phyloP scores from a whole-genome alignment of 1,140 invertebrate species.

The Leptestheria dahalacensis region DNA sequence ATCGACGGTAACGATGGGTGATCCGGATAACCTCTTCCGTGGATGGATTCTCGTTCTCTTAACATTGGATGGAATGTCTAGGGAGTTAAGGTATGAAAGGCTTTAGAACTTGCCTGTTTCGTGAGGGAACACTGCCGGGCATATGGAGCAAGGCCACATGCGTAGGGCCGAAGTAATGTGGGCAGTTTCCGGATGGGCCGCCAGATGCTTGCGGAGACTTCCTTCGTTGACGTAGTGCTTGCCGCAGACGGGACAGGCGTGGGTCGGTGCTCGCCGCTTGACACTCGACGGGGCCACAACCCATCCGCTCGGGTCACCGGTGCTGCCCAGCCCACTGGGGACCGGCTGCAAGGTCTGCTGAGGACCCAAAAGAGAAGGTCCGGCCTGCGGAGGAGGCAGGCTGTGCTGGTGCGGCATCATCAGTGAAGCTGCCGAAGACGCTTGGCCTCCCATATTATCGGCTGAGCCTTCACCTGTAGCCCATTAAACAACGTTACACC shows the following conservation, averaged over 20 bases:
- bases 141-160: constrained; percentile 89
- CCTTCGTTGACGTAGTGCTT: constrained; percentile 92
- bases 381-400: neutral
- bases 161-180: constrained; percentile 68
- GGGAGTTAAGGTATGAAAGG: too few species aligned
- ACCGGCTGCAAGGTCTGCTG: neutral
- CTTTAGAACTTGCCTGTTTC: constrained; percentile 71
- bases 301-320: neutral
- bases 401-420: neutral
- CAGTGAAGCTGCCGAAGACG: neutral
- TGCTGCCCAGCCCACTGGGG: neutral
- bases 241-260: constrained; percentile 83
- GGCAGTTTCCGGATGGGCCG: constrained; percentile 77
- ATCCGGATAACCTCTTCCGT: too few species aligned
- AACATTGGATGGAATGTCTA: too few species aligned
- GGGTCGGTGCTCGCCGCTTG: constrained; percentile 79
- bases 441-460: neutral
- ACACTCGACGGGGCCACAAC: constrained; percentile 37
- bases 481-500: neutral
- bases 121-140: constrained; percentile 83
- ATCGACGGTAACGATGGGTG: too few species aligned
- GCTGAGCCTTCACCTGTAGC: neutral
- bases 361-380: neutral
- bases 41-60: too few species aligned
- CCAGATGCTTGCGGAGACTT: constrained; percentile 75